Conservation (phyloP, 2,888 invertebrate species). For the Lasioglossum vierecki region DNA sequence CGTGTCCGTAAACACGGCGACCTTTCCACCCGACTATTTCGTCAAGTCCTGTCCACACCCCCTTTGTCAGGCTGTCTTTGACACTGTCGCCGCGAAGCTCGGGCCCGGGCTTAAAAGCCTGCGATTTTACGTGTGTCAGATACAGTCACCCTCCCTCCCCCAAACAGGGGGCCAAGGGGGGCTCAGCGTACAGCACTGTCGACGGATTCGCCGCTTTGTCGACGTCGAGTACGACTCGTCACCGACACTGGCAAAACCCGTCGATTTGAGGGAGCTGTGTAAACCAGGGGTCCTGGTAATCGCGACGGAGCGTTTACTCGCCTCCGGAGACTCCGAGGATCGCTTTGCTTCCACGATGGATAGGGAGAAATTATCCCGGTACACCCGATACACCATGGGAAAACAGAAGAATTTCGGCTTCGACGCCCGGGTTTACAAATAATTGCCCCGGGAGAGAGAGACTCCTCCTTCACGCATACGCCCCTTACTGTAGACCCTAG, state of each 20-base stretch:
- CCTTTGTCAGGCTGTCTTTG: slow-evolving; percentile 63
- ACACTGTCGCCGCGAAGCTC: slow-evolving; percentile 31
- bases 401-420: slow-evolving; percentile 44
- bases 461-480: not conserved
- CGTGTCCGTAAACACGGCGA: slow-evolving; percentile 57
- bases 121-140: slow-evolving; percentile 66
- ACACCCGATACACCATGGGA: not conserved
- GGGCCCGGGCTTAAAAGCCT: slow-evolving; percentile 48
- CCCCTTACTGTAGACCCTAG: not conserved
- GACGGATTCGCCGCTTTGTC: slow-evolving; percentile 61
- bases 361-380: slow-evolving; percentile 41
- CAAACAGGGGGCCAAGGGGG: not conserved
- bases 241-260: slow-evolving; percentile 32
- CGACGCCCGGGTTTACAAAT: slow-evolving; percentile 51
- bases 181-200: not conserved
- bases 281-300: slow-evolving; percentile 38
- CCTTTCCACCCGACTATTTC: slow-evolving; percentile 35
- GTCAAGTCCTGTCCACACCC: slow-evolving; percentile 42
- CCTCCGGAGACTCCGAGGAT: slow-evolving; percentile 19
- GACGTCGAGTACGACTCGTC: slow-evolving; percentile 63
- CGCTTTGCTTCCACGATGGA: slow-evolving; percentile 14
- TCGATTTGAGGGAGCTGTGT: slow-evolving; percentile 43
- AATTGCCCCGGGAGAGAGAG: slow-evolving; percentile 35
- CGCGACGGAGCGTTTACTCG: slow-evolving; percentile 43
- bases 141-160: slow-evolving; percentile 54